Percentiles rank a stretch among this genome's conserved stretches.
Conservation (phyloP, 35 echinoderm and acorn worm species). For the Anneissia japonica region DNA sequence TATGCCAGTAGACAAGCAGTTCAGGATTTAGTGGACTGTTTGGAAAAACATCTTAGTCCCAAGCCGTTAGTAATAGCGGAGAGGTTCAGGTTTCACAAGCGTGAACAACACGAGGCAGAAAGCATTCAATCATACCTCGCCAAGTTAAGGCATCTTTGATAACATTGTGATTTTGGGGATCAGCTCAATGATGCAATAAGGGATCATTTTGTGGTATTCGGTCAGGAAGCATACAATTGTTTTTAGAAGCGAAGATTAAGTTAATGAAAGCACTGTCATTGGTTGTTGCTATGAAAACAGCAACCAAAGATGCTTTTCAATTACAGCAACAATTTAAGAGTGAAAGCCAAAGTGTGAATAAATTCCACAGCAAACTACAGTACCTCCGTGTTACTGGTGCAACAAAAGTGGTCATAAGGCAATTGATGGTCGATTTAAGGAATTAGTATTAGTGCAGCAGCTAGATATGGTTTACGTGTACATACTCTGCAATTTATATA, state of each 20-base stretch:
- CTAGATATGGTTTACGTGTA: too few species aligned
- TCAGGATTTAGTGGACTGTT: background rate
- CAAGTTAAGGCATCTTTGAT: background rate
- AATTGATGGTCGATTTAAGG: background rate
- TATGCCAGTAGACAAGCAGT: background rate
- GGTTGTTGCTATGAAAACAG: too few species aligned
- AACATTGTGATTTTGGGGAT: background rate
- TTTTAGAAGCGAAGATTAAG: background rate
- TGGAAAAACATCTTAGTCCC: background rate
- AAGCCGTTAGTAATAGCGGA: slow-evolving; percentile 35
- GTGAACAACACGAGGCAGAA: slow-evolving; percentile 4
- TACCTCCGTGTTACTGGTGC: background rate
- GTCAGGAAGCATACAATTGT: background rate
- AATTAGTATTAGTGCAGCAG: too few species aligned
- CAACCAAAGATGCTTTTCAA: too few species aligned
- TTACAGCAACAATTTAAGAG: background rate
- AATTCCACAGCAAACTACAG: too few species aligned
- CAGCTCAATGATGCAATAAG: background rate
- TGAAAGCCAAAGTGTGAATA: background rate
- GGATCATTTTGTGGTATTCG: background rate
- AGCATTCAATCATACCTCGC: background rate
- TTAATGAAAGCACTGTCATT: background rate
- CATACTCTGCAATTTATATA: too few species aligned
- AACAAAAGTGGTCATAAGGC: background rate
- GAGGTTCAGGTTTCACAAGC: slow-evolving; percentile 30